Evolutionary conservation across 1,140 invertebrate species (phyloP), one percentile per base, ranked within the genome.

Genomic region (Sarcophaga bullata): DNA sequence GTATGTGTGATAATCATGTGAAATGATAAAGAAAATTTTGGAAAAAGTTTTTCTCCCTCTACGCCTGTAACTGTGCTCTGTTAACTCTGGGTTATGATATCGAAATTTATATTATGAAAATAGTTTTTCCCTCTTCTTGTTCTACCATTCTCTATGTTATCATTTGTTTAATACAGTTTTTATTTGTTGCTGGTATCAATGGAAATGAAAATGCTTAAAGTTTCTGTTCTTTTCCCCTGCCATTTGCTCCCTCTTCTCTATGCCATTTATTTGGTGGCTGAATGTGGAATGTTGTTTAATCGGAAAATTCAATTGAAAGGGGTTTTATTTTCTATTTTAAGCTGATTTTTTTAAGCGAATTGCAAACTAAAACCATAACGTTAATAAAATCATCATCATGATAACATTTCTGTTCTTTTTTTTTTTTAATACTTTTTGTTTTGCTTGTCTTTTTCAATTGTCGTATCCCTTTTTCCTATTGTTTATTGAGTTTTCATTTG

Each of bases 1-100:
- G 62, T 68, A 68, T 68, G 25, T 37, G 62, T 68, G 62, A 68
- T 68, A 68, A 68, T 68, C 62, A n/a, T 68, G 62, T 68, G 62
- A 68, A 68, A 68, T 68, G 62, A 68, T 68, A 68, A 68, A 17
- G 17, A 17, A 68, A 68, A 68, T 68, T 19, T 37, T 37, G 4
- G 62, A 8, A 68, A 68, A 68, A 68, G 6, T 68, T 68, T 68
- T 68, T 19, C 19, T 13, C n/a, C 54, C 6, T 58, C 13, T 58
- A 37, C 4, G 25, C 25, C 25, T 37, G 54, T n/a, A 11, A 13
- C 54, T 58, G 13, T 58, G 9, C 11, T 58, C 10, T n/a, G 54
- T 58, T n/a, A 11, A 58, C n/a, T 10, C 6, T 13, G 54, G 13
- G n/a, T 58, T 11, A 58, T 58, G 11, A 15, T 15, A n/a, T 68